These are phyloP conservation scores for Cremastinae sp. DNA, from an alignment of 2,888 invertebrate genomes.

Conservation along the genomic window DNA sequence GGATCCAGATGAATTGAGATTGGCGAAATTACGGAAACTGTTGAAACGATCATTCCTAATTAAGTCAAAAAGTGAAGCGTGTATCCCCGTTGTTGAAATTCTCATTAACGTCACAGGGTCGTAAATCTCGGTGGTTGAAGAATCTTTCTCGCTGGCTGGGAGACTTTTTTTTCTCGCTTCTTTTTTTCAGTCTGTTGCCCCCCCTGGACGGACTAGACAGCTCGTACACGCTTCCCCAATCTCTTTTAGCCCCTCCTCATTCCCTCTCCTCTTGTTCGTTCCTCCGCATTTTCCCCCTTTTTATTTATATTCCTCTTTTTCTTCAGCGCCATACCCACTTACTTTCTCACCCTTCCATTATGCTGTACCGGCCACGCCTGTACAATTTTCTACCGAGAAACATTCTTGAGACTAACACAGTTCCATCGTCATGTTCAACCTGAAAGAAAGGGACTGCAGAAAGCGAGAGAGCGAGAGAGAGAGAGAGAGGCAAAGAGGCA, in stretches of 20 bases:
- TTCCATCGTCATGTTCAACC: conserved; percentile 1
- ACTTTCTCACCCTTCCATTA: conserved; percentile 44
- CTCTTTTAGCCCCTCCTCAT: conserved; percentile 57
- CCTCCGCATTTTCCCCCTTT: conserved; percentile 4
- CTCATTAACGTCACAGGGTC: conserved; percentile 52
- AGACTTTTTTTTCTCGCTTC: conserved; percentile 13
- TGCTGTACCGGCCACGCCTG: conserved; percentile 42
- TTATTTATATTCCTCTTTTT: conserved; percentile 26
- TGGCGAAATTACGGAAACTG: too few relatives aligned
- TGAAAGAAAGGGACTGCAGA: conserved; percentile 5
- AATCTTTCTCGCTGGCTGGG: conserved; percentile 16
- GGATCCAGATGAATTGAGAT: too few relatives aligned
- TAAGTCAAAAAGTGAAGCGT: background rate
- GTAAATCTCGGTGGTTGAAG: conserved; percentile 53
- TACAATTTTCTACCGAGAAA: conserved; percentile 47
- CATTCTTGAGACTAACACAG: conserved; percentile 27
- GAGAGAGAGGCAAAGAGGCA: background rate
- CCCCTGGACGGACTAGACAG: conserved; percentile 21
- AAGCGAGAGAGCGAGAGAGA: background rate
- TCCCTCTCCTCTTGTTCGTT: conserved; percentile 42
- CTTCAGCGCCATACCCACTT: conserved; percentile 28
- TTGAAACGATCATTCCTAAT: background rate
- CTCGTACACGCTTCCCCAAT: conserved; percentile 44
- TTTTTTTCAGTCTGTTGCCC: conserved; percentile 27
- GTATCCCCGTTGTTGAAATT: conserved; percentile 58